Percentiles rank a stretch among this genome's conserved stretches.
Evolutionary conservation across 2,888 invertebrate genomes (phyloP).

Genomic region (Agrochola lychnidis): DNA sequence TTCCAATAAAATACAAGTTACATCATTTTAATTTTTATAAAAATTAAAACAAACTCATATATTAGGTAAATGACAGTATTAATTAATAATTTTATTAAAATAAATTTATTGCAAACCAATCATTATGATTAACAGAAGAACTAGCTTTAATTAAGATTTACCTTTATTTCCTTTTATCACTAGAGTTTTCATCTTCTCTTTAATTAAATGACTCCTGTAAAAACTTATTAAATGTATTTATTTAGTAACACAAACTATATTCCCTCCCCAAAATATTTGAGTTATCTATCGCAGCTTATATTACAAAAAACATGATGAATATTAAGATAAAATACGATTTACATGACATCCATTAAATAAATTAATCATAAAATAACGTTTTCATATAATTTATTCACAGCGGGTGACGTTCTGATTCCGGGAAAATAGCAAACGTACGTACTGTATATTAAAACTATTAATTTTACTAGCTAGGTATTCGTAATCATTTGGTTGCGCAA

Average conservation of each 20-base stretch:
- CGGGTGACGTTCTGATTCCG: constrained; percentile 35
- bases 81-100: not conserved
- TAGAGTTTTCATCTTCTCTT: not conserved
- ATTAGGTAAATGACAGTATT: constrained; percentile 18
- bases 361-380: constrained; percentile 61
- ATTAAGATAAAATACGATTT: constrained; percentile 63
- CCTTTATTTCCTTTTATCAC: not conserved
- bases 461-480: constrained; percentile 64
- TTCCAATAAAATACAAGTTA: constrained; percentile 1
- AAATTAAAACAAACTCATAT: not conserved
- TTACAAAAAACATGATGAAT: constrained; percentile 63
- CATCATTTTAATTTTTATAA: not conserved
- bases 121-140: not conserved
- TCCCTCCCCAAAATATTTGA: constrained; percentile 59
- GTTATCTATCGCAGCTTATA: constrained; percentile 58
- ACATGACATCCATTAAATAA: constrained; percentile 60
- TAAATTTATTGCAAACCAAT: constrained; percentile 9
- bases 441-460: constrained; percentile 58
- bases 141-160: not conserved
- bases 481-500: constrained; percentile 40
- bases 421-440: constrained; percentile 55
- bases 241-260: not conserved
- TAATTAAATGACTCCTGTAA: not conserved
- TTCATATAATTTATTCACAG: constrained; percentile 48
- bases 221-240: constrained; percentile 3